These are phyloP conservation scores for Helleia helle DNA, from an alignment of 2,888 invertebrate species.

Conservation along the genomic window DNA sequence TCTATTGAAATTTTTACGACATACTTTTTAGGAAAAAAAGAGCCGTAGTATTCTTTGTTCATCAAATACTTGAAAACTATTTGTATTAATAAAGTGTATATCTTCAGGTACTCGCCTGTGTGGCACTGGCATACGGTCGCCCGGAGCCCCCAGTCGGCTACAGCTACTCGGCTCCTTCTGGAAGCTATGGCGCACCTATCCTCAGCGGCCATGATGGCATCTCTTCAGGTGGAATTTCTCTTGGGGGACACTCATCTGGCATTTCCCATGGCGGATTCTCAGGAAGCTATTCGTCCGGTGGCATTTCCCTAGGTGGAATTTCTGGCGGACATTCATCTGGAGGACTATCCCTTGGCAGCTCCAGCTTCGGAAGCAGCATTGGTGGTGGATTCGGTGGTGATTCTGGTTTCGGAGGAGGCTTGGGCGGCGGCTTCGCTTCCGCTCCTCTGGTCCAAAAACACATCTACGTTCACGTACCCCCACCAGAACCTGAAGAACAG, in stretches of 20 bases:
- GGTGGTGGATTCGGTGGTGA: slow-evolving; percentile 40
- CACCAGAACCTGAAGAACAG: slow-evolving; percentile 87
- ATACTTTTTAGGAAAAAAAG: no score
- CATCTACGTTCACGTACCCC: slow-evolving; percentile 92
- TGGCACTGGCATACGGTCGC: slow-evolving; percentile 61
- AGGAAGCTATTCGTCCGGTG: slow-evolving; percentile 27
- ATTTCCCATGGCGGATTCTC: slow-evolving; percentile 22
- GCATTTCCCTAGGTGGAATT: no score
- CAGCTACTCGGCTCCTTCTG: slow-evolving; percentile 58
- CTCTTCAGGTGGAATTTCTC: slow-evolving; percentile 30
- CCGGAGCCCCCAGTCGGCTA: slow-evolving; percentile 69
- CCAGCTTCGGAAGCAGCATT: slow-evolving; percentile 15
- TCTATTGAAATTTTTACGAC: no score
- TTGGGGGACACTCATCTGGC: slow-evolving; percentile 37
- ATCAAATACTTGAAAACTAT: no score
- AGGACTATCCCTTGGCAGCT: slow-evolving; percentile 17
- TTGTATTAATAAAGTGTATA: no score
- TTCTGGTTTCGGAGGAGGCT: slow-evolving; percentile 52
- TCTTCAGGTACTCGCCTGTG: slow-evolving; percentile 63
- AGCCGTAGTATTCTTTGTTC: no score
- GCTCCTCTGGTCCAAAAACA: slow-evolving; percentile 85
- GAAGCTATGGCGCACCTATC: slow-evolving; percentile 38
- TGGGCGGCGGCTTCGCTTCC: slow-evolving; percentile 59
- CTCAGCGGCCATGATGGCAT: slow-evolving; percentile 27
- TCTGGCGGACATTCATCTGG: slow-evolving; percentile 18